Percentiles rank a stretch among this genome's conserved stretches.
Conservation (phyloP, 2,113 vertebrate species). For the Panurus biarmicus region DNA sequence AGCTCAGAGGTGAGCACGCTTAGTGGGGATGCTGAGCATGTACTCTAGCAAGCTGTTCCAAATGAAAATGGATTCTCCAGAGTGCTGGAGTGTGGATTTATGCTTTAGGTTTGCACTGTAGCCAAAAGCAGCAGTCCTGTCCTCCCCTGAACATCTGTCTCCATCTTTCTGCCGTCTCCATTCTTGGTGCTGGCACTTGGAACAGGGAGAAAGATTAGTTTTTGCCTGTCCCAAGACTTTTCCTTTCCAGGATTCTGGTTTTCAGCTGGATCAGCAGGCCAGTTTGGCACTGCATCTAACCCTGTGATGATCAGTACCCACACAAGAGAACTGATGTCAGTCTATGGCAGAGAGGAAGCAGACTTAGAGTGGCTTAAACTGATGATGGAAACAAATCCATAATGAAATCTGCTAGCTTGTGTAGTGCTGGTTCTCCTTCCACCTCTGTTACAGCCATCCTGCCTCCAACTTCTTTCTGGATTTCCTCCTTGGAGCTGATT, state of each 20-base stretch:
- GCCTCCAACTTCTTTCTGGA: neutral
- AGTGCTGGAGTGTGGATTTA: neutral
- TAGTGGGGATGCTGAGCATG: neutral
- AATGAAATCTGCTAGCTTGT: neutral
- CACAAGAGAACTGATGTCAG: neutral
- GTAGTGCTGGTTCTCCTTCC: neutral
- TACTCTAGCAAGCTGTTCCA: neutral
- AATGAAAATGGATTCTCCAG: neutral
- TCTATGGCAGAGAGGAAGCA: neutral
- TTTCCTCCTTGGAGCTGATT: neutral
- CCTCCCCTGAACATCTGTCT: neutral
- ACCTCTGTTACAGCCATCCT: neutral
- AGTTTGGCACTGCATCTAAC: neutral
- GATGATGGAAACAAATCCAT: neutral
- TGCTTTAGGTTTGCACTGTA: neutral
- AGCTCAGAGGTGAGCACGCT: neutral
- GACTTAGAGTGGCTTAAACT: neutral
- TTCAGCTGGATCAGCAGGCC: neutral
- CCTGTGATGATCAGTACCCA: neutral
- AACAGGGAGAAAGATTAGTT: neutral
- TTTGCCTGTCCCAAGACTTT: neutral
- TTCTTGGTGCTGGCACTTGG: neutral
- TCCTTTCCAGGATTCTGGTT: neutral
- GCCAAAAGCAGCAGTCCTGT: neutral
- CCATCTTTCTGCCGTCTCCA: neutral